These are phyloP conservation scores for Zosterops lateralis DNA, from an alignment of 2,113 vertebrate genomes.

Conservation along the genomic window DNA sequence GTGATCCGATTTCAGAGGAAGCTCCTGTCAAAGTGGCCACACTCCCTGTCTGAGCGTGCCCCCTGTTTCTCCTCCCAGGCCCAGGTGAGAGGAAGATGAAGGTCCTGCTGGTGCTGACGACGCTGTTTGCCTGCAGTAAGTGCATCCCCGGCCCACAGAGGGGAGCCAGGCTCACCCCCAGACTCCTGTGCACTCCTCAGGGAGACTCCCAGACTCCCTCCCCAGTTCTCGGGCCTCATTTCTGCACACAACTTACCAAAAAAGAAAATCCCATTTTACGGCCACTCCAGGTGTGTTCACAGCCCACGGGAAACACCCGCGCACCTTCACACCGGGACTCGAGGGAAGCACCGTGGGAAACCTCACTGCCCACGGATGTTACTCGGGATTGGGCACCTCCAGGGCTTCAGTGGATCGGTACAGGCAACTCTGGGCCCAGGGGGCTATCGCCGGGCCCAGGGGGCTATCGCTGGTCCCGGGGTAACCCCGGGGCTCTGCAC, in stretches of 20 bases:
- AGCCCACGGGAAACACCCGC: not conserved
- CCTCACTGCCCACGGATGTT: not conserved
- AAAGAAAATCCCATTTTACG: not conserved
- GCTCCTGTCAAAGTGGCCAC: fast-evolving
- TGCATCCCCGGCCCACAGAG: fast-evolving
- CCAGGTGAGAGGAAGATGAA: slow-evolving; percentile 27
- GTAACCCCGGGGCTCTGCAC: not conserved
- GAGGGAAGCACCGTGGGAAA: slow-evolving; percentile 52
- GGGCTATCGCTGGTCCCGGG: not conserved
- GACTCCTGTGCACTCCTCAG: not conserved
- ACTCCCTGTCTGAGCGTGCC: not conserved
- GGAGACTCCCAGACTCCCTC: not conserved
- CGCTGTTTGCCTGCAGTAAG: slow-evolving; percentile 46
- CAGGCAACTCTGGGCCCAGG: fast-evolving
- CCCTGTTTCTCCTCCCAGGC: not conserved
- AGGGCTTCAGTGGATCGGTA: slow-evolving; percentile 15
- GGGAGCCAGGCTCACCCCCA: not conserved
- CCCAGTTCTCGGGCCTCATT: fast-evolving
- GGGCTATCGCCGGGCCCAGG: not conserved
- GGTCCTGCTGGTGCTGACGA: not conserved
- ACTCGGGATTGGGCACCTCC: not conserved
- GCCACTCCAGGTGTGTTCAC: not conserved
- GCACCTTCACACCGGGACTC: not conserved
- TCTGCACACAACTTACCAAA: not conserved
- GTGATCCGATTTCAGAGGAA: not conserved